A percentile compares a stretch with the other conserved stretches of the same genome.
Conservation (phyloP, 2,113 vertebrate genomes). For the Smithornis capensis region DNA sequence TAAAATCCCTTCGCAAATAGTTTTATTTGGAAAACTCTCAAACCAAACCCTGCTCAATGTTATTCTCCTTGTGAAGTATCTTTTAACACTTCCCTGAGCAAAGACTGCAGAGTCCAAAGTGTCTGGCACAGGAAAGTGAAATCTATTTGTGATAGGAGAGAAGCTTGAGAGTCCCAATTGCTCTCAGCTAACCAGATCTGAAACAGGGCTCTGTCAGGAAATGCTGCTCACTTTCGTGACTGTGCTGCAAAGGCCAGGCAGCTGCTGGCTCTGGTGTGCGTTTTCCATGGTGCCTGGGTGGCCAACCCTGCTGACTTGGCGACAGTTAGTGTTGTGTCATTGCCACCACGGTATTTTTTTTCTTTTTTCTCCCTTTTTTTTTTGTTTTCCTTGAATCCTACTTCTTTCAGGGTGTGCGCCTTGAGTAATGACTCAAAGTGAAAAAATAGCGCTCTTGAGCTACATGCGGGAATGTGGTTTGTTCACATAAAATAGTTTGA, state of each 20-base stretch:
- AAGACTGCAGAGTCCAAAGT: not conserved
- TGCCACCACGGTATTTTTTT: not conserved
- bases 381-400: not conserved
- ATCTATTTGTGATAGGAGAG: not conserved
- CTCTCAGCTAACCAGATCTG: not conserved
- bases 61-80: not conserved
- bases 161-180: not conserved
- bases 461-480: not conserved
- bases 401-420: constrained; percentile 40
- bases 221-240: not conserved
- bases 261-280: not conserved
- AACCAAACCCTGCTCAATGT: not conserved
- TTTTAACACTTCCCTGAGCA: not conserved
- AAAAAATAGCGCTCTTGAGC: constrained; percentile 9
- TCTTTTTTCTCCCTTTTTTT: not conserved
- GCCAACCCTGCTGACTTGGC: not conserved
- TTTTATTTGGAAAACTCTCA: not conserved
- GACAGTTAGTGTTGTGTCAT: not conserved
- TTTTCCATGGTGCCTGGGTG: constrained; percentile 30
- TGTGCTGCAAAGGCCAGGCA: not conserved
- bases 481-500: not conserved
- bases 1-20: not conserved
- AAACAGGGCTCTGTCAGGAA: not conserved
- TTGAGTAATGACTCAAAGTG: constrained; percentile 22
- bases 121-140: not conserved